phyloP scores from a whole-genome alignment of 2,113 vertebrate genomes.

The Cromileptes altivelis region DNA sequence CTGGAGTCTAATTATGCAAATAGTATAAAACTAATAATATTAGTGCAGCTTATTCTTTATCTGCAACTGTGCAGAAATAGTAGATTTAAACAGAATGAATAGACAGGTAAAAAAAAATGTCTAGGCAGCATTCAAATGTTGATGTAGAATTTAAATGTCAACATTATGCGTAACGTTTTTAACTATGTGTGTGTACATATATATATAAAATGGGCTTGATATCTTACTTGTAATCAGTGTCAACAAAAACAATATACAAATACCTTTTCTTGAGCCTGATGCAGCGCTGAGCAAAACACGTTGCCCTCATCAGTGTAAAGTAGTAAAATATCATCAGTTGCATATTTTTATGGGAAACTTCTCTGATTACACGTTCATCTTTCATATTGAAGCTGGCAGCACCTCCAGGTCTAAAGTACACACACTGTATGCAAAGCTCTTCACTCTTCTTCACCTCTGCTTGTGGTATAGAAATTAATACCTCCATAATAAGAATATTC shows the following conservation, averaged over 20 bases:
- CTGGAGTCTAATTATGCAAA: no score
- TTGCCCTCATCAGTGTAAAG: background rate
- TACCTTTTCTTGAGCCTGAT: background rate
- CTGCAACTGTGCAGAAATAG: no score
- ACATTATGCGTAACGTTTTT: no score
- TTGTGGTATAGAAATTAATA: background rate
- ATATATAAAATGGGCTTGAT: background rate
- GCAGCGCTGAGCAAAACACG: background rate
- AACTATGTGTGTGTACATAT: no score
- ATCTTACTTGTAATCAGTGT: background rate
- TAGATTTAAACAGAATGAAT: no score
- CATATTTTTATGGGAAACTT: background rate
- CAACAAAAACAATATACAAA: background rate
- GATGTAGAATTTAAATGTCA: no score
- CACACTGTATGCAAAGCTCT: no score
- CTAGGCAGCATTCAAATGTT: no score
- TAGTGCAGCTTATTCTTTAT: no score
- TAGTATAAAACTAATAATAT: no score
- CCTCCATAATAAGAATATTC: background rate
- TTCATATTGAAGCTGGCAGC: background rate
- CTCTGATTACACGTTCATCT: background rate
- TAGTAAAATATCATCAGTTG: background rate
- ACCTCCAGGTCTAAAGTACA: no score
- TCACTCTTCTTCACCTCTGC: background rate
- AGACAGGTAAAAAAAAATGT: no score